A percentile compares a stretch with the other conserved stretches of the same genome.
These are phyloP conservation scores for Lontra canadensis DNA, from an alignment of 2,113 vertebrate species.

Conservation along the genomic window DNA sequence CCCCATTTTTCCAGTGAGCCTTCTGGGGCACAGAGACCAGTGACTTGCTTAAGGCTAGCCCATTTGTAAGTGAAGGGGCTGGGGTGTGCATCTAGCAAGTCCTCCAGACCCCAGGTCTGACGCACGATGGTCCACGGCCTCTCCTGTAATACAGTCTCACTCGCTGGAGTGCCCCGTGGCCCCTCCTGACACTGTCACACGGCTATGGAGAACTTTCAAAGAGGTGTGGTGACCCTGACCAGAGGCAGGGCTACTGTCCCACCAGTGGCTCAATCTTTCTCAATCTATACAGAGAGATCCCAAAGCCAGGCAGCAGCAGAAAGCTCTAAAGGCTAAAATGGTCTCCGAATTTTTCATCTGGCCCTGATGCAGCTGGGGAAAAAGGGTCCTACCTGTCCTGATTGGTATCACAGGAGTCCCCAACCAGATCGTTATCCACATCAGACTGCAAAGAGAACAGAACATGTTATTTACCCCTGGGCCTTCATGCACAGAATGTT, in stretches of 20 bases:
- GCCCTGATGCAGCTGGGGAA: not conserved
- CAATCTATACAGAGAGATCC: not conserved
- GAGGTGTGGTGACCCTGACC: not conserved
- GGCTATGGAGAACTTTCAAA: not conserved
- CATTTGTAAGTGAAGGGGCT: not conserved
- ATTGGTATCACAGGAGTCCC: slow-evolving; percentile 98
- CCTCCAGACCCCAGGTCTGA: not conserved
- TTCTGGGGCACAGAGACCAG: not conserved
- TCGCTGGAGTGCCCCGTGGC: not conserved
- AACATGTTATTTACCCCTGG: not conserved
- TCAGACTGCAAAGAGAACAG: slow-evolving; percentile 89
- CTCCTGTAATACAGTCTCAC: not conserved
- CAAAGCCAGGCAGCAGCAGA: not conserved
- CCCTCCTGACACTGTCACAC: not conserved
- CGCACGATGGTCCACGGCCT: not conserved
- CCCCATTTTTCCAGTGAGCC: not conserved
- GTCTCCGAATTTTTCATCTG: not conserved
- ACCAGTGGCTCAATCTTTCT: not conserved
- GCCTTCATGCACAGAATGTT: not conserved
- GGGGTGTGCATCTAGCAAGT: not conserved
- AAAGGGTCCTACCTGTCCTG: slow-evolving; percentile 93
- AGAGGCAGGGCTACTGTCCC: not conserved
- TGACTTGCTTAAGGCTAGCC: no score
- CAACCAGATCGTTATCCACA: slow-evolving; percentile 95
- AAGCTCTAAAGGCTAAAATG: not conserved